These are phyloP conservation scores for Drosophila melanocephala DNA, from an alignment of 2,888 invertebrate species.

Conservation along the genomic window DNA sequence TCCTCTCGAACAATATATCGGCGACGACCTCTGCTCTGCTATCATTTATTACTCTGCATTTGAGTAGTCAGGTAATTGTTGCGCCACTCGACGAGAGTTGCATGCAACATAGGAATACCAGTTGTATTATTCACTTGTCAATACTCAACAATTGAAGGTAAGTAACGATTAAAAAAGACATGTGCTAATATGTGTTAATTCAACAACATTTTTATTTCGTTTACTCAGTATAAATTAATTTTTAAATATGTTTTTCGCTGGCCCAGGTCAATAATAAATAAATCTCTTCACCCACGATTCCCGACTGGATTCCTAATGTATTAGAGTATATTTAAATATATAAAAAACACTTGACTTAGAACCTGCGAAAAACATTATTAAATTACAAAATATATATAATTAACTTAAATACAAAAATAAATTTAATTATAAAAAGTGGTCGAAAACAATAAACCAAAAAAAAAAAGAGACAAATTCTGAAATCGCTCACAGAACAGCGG, in stretches of 20 bases:
- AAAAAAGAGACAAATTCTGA: not conserved
- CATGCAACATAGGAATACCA: not conserved
- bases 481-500: not conserved
- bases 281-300: not conserved
- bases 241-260: not conserved
- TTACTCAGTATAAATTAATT: not conserved
- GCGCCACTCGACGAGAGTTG: constrained; percentile 12
- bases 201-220: not conserved
- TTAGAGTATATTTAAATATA: no score
- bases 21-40: not conserved
- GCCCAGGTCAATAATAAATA: not conserved
- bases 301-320: not conserved
- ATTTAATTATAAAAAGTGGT: not conserved
- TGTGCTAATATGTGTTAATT: not conserved
- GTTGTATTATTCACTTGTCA: not conserved
- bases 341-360: not conserved
- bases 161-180: not conserved
- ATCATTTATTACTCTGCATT: constrained; percentile 22
- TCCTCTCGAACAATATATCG: constrained; percentile 3
- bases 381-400: not conserved
- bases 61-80: constrained; percentile 19
- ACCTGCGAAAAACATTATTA: not conserved
- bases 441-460: not conserved
- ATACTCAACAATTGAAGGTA: constrained; percentile 46
- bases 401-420: not conserved